phyloP scores from a whole-genome alignment of 2,888 invertebrate species.

The Petrolisthes manimaculis region DNA sequence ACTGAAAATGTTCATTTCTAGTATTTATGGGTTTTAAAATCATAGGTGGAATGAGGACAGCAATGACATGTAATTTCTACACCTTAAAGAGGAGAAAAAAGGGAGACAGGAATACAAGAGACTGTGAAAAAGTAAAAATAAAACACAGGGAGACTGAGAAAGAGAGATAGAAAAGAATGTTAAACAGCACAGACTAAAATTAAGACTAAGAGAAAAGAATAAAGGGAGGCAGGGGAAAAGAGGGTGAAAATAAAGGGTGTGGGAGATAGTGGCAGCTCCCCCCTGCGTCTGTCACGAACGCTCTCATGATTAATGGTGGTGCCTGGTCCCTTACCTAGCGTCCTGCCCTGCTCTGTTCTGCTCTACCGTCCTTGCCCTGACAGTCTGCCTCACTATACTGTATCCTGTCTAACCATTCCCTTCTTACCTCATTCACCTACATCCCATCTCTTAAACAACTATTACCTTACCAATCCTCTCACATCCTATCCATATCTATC shows the following conservation, averaged over 20 bases:
- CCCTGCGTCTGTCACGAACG: slow-evolving; percentile 47
- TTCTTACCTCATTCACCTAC: not conserved
- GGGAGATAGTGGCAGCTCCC: slow-evolving; percentile 28
- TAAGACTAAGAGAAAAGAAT: slow-evolving; percentile 20
- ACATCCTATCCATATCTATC: not conserved
- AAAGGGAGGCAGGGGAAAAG: slow-evolving; percentile 23
- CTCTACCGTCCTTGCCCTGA: not conserved
- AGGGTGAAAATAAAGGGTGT: not conserved
- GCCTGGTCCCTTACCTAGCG: slow-evolving; percentile 32
- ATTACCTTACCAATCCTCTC: not conserved
- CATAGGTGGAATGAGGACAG: no score
- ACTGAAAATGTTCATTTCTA: no score
- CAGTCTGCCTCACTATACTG: not conserved
- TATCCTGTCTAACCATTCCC: not conserved
- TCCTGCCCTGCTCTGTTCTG: slow-evolving; percentile 17
- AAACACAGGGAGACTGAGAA: not conserved
- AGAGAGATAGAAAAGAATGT: not conserved
- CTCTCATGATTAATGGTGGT: slow-evolving; percentile 50
- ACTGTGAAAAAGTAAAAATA: not conserved
- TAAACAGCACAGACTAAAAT: not conserved
- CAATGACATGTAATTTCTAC: no score
- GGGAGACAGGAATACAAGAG: not conserved
- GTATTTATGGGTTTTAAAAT: no score
- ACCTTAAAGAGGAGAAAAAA: not conserved
- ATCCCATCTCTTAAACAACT: not conserved